phyloP scores from a whole-genome alignment of 35 echinoderm and acorn worm species.

The Heliocidaris tuberculata region DNA sequence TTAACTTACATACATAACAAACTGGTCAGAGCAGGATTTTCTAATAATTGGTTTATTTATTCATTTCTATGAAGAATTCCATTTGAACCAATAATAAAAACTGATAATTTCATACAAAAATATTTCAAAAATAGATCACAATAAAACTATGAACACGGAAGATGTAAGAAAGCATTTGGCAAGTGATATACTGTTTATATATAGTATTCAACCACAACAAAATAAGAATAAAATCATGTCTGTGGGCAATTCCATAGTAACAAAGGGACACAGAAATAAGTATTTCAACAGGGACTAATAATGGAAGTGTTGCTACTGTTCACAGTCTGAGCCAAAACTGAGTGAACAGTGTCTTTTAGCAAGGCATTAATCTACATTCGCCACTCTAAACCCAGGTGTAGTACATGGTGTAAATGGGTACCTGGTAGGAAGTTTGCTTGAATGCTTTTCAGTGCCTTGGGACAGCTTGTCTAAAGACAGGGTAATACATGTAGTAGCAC shows the following conservation, averaged over 20 bases:
- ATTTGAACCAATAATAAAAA: conserved; percentile 6
- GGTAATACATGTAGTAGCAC: no score
- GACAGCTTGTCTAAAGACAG: no score
- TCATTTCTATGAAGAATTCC: background rate
- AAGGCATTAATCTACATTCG: no score
- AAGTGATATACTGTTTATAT: background rate
- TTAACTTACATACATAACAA: background rate
- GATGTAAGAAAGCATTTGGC: conserved; percentile 1
- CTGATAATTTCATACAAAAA: background rate
- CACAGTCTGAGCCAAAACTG: no score
- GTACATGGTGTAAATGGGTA: no score
- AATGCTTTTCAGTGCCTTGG: no score
- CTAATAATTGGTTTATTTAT: background rate
- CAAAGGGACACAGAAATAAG: no score
- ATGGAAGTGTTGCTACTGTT: no score
- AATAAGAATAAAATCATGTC: background rate
- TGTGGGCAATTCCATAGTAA: background rate
- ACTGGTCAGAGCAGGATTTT: background rate
- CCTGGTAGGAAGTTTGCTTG: no score
- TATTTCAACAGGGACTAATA: no score
- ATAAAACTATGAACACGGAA: background rate
- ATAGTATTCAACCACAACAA: background rate
- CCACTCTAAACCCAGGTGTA: no score
- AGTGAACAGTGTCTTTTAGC: no score
- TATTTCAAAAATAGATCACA: background rate